Conservation (phyloP, 2,888 invertebrate species). For the Cacoxenus indagator region DNA sequence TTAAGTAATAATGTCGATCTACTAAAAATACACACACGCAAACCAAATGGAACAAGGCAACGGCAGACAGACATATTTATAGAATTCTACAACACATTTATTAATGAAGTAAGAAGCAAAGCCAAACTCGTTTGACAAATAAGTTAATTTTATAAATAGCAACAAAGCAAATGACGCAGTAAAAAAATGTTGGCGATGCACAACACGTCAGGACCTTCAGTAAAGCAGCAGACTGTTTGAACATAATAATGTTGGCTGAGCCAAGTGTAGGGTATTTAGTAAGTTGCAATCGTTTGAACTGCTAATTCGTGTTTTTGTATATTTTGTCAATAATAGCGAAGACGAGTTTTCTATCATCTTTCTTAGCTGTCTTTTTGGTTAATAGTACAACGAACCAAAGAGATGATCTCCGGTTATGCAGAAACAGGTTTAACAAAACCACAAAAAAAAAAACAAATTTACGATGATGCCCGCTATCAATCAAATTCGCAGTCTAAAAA, state of each 20-base stretch:
- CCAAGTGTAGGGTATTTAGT: constrained; percentile 7
- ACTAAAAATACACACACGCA: too few species aligned
- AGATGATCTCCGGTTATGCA: constrained; percentile 52
- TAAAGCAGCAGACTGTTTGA: neutral
- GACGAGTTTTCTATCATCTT: neutral
- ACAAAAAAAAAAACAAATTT: neutral
- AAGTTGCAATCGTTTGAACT: neutral
- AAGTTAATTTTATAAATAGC: neutral
- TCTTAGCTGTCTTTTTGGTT: constrained; percentile 31
- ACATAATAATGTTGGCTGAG: neutral
- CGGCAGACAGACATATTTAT: neutral
- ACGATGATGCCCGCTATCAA: constrained; percentile 43
- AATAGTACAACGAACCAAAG: constrained; percentile 57
- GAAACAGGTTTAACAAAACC: constrained; percentile 46
- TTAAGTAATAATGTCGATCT: too few species aligned
- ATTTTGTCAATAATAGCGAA: too few species aligned
- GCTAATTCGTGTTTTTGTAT: too few species aligned
- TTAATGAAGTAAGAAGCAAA: neutral
- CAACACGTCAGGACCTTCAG: neutral
- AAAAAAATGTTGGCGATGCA: neutral
- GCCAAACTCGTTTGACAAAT: neutral
- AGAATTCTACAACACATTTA: too few species aligned
- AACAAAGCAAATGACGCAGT: neutral
- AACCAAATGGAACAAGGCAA: too few species aligned
- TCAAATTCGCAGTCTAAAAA: constrained; percentile 52